Evolutionary conservation across 1,140 invertebrate genomes (phyloP).

Genomic region (Aphelenchoides besseyi): DNA sequence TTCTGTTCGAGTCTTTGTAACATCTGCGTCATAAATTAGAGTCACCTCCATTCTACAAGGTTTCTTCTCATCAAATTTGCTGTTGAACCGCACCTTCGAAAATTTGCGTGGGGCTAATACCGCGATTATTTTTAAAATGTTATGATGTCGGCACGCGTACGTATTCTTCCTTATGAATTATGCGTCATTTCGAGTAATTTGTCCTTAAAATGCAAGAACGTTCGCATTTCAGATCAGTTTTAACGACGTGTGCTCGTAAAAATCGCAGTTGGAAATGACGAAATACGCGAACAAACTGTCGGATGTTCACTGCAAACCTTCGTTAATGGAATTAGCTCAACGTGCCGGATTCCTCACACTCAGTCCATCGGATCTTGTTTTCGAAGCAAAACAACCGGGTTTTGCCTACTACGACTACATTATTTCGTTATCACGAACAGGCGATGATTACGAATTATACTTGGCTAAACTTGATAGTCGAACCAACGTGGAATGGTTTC

Average conservation of each 20-base stretch:
- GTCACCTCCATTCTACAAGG: neutral
- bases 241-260: neutral
- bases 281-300: neutral
- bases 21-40: neutral
- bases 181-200: neutral
- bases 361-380: slow-evolving; percentile 54
- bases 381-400: slow-evolving; percentile 39
- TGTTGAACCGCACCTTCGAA: neutral
- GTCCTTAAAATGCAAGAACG: neutral
- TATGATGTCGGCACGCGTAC: neutral
- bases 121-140: neutral
- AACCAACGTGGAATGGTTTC: slow-evolving; percentile 54
- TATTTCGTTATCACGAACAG: slow-evolving; percentile 33
- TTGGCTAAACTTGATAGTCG: slow-evolving; percentile 50
- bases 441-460: slow-evolving; percentile 36
- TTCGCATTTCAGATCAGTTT: neutral
- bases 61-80: too few species aligned
- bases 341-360: slow-evolving; percentile 46
- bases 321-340: slow-evolving; percentile 49
- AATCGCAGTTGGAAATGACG: neutral
- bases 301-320: slow-evolving; percentile 24
- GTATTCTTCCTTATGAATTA: neutral
- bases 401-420: slow-evolving; percentile 54
- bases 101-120: neutral
- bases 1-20: neutral